phyloP scores from a whole-genome alignment of 2,888 invertebrate species.

The Caenorhabditis sp. region DNA sequence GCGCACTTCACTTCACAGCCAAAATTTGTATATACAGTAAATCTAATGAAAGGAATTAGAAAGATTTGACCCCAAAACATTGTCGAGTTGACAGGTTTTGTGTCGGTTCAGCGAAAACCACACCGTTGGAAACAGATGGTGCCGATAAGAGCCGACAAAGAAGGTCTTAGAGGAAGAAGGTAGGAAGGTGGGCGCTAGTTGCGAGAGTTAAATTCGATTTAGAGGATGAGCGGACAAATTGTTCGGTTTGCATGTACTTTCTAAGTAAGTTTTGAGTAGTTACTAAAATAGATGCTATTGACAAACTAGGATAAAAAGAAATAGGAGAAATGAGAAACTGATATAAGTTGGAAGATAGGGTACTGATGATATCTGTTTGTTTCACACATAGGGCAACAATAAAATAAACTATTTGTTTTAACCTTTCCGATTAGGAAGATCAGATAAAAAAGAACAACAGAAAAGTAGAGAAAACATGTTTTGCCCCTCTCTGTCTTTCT shows the following conservation, averaged over 20 bases:
- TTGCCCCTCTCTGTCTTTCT: constrained; percentile 10
- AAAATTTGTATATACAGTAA: constrained; percentile 13
- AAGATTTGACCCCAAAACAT: constrained; percentile 29
- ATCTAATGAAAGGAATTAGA: constrained; percentile 26
- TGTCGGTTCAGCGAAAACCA: background rate
- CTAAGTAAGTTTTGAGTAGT: background rate
- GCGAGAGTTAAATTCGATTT: constrained; percentile 44
- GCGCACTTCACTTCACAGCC: constrained; percentile 35
- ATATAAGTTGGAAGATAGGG: too few relatives aligned
- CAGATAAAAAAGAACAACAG: constrained; percentile 44
- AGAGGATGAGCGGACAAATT: background rate
- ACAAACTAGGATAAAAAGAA: too few relatives aligned
- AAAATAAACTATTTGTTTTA: constrained; percentile 57
- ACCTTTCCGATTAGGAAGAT: constrained; percentile 52
- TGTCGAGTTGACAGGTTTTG: background rate
- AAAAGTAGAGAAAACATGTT: constrained; percentile 42
- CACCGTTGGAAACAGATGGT: background rate
- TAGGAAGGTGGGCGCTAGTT: background rate
- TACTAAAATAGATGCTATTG: too few relatives aligned
- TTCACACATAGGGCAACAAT: constrained; percentile 34
- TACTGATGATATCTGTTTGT: constrained; percentile 31
- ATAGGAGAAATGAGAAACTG: background rate
- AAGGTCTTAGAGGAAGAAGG: background rate
- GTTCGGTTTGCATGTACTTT: constrained; percentile 16
- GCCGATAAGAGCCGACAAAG: background rate